Evolutionary conservation across 2,113 vertebrate genomes (phyloP).

Genomic region (Thunnus thynnus): DNA sequence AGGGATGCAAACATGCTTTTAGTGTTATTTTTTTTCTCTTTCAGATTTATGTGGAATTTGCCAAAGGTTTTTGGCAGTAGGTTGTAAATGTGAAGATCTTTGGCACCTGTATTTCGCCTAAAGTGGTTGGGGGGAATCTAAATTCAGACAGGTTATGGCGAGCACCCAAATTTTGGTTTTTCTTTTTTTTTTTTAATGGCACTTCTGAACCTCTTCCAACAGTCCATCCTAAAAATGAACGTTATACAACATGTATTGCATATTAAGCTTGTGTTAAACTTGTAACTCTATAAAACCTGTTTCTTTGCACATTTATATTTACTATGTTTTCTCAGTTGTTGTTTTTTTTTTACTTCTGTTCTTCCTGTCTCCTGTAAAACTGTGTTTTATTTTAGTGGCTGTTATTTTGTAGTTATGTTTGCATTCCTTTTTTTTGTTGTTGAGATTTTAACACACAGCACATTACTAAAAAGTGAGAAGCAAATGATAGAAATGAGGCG

Average conservation of each 20-base stretch:
- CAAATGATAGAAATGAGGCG: too few species aligned
- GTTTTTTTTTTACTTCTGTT: too few species aligned
- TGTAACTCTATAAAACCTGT: too few species aligned
- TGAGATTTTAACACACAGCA: too few species aligned
- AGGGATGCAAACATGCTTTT: not conserved
- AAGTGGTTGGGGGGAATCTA: conserved; percentile 17
- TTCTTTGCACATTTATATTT: not conserved
- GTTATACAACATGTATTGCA: not conserved
- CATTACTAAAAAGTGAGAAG: too few species aligned
- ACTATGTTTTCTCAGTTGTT: not conserved
- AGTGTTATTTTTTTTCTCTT: not conserved
- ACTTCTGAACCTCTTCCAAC: not conserved
- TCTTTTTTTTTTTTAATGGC: not conserved
- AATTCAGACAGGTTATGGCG: conserved; percentile 39
- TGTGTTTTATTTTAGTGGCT: not conserved
- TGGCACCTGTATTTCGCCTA: conserved; percentile 21
- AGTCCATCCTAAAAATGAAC: not conserved
- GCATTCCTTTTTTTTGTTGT: not conserved
- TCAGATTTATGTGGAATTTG: conserved; percentile 1
- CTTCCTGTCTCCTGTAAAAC: too few species aligned
- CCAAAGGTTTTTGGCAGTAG: conserved; percentile 22
- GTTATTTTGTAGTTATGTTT: not conserved
- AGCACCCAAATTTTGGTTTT: not conserved
- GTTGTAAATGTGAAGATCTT: conserved; percentile 6
- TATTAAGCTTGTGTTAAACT: not conserved